Percentiles rank a stretch among this genome's conserved stretches.
Evolutionary conservation across 35 echinoderm and acorn worm species (phyloP).

Genomic region (Nesometra sesokonis): DNA sequence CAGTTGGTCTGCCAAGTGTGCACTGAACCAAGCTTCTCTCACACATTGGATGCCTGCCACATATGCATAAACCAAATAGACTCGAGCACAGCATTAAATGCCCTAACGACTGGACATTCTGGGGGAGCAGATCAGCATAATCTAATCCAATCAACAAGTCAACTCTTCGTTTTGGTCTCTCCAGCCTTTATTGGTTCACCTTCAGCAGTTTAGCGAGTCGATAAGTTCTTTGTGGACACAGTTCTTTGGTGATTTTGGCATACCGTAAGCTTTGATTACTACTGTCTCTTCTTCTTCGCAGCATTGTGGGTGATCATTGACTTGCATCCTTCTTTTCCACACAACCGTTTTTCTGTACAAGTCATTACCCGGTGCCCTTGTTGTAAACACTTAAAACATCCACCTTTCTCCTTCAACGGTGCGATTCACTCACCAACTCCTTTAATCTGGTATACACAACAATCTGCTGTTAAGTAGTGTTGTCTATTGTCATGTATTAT

Average conservation of each 20-base stretch:
- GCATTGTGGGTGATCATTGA: background rate
- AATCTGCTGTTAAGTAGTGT: too few species aligned
- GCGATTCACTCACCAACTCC: background rate
- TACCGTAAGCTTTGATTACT: background rate
- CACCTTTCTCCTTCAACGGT: slow-evolving; percentile 4
- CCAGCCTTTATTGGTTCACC: too few species aligned
- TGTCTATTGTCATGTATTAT: background rate
- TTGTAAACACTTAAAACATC: background rate
- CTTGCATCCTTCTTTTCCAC: background rate
- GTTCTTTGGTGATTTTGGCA: background rate
- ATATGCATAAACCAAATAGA: too few species aligned
- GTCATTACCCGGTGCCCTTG: background rate
- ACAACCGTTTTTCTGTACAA: too few species aligned
- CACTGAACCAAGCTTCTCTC: too few species aligned
- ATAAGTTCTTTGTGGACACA: too few species aligned
- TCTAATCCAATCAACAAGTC: background rate
- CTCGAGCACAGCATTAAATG: too few species aligned
- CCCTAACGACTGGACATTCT: background rate
- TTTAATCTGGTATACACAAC: background rate
- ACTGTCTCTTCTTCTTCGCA: background rate
- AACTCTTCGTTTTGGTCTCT: background rate
- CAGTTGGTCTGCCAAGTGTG: too few species aligned
- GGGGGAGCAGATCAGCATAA: too few species aligned
- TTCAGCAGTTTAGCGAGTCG: too few species aligned
- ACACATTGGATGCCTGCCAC: too few species aligned